Evolutionary conservation across 2,797 vertebrate genomes (phyloP).

Genomic region (Bovichtus diacanthus): DNA sequence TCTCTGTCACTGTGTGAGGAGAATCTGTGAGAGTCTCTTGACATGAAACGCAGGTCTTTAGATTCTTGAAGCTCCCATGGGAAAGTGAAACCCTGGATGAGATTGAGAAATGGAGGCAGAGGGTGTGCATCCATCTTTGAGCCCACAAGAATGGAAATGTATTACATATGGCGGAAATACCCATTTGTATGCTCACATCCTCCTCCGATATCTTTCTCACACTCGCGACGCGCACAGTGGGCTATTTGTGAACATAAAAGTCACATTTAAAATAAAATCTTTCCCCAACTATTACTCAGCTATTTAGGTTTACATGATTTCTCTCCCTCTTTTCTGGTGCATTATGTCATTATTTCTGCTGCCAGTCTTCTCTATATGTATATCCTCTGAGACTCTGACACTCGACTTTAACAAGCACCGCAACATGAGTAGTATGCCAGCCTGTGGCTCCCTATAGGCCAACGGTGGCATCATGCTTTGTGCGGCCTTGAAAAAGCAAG

Average conservation of each 20-base stretch:
- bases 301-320: background rate
- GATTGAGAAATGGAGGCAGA: background rate
- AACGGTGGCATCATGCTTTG: conserved; percentile 1
- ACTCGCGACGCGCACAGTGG: background rate
- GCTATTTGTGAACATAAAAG: background rate
- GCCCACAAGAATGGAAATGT: conserved; percentile 4
- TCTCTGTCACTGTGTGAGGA: conserved; percentile 8
- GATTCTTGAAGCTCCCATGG: background rate
- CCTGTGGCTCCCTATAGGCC: conserved; percentile 47
- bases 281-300: background rate
- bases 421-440: conserved; percentile 34
- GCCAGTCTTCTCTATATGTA: conserved; percentile 16
- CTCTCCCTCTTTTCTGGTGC: conserved; percentile 7
- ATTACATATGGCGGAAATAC: conserved; percentile 2
- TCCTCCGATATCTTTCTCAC: conserved; percentile 1
- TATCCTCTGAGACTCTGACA: conserved; percentile 49
- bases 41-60: background rate
- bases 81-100: background rate
- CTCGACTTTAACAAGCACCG: conserved; percentile 57
- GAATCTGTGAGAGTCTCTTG: conserved; percentile 10
- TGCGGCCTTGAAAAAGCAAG: conserved; percentile 34
- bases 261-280: background rate
- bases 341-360: conserved; percentile 34
- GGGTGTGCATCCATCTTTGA: background rate
- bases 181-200: conserved; percentile 16